These are phyloP conservation scores for Keiferia lycopersicella DNA, from an alignment of 2,888 invertebrate genomes.

Conservation along the genomic window DNA sequence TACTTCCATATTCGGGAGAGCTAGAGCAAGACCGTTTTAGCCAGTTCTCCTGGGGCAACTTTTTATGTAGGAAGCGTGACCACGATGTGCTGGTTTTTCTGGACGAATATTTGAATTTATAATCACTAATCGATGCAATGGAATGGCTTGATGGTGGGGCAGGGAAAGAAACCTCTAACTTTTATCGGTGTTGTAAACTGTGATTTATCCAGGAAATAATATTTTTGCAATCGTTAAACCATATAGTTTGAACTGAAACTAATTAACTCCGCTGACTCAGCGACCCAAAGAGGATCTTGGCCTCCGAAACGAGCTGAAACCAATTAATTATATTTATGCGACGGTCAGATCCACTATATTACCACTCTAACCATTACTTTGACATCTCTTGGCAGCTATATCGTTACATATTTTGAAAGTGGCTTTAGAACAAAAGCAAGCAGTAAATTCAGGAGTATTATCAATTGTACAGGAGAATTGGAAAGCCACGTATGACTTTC, in stretches of 20 bases:
- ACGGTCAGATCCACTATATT: no score
- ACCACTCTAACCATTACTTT: neutral
- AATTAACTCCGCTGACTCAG: no score
- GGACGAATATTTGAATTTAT: slow-evolving; percentile 3
- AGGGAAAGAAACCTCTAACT: neutral
- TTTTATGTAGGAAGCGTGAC: slow-evolving; percentile 9
- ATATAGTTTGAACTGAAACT: no score
- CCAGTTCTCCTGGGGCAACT: neutral
- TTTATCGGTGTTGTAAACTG: neutral
- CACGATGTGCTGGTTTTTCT: slow-evolving; percentile 11
- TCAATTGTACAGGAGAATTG: slow-evolving; percentile 40
- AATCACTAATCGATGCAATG: neutral
- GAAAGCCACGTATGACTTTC: slow-evolving; percentile 35
- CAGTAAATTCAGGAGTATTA: slow-evolving; percentile 29
- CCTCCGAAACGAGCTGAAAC: no score
- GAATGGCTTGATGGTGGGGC: neutral
- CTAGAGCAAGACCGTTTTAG: slow-evolving; percentile 11
- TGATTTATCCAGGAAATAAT: neutral
- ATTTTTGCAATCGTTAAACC: neutral
- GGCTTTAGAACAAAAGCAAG: slow-evolving; percentile 13
- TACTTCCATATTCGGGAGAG: slow-evolving; percentile 24
- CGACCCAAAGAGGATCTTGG: no score
- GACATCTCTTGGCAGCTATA: neutral
- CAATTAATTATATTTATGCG: no score
- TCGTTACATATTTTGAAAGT: neutral